Percentiles rank a stretch among this genome's conserved stretches.
Conservation (phyloP, 2,888 invertebrate species). For the Theodoxus fluviatilis region DNA sequence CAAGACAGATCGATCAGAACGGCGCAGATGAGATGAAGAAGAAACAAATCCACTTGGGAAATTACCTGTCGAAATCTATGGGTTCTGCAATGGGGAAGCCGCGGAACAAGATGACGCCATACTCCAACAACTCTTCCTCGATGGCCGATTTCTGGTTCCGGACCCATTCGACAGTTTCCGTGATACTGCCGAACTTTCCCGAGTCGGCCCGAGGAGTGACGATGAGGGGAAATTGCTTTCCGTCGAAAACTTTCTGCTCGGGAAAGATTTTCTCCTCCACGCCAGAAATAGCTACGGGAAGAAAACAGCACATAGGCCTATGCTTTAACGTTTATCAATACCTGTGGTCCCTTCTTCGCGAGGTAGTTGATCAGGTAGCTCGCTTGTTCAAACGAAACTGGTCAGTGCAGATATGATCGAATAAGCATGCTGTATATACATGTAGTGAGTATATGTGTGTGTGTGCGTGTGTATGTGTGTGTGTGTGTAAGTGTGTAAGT, state of each 20-base stretch:
- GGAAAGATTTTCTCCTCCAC: slow-evolving; percentile 22
- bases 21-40: no score
- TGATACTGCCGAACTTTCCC: not conserved
- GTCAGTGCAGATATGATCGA: not conserved
- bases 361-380: no score
- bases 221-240: slow-evolving; percentile 38
- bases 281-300: no score
- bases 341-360: no score
- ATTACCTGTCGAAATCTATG: slow-evolving; percentile 41
- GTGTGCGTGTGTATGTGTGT: not conserved
- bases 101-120: slow-evolving; percentile 49
- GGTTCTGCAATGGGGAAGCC: slow-evolving; percentile 43
- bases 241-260: slow-evolving; percentile 41
- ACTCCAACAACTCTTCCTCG: slow-evolving; percentile 34
- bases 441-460: not conserved
- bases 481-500: not conserved
- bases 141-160: slow-evolving; percentile 31
- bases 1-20: no score
- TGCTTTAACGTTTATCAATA: no score
- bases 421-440: not conserved
- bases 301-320: no score
- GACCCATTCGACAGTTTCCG: slow-evolving; percentile 32
- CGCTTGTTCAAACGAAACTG: no score
- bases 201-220: slow-evolving; percentile 29
- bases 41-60: no score